phyloP scores from a whole-genome alignment of 2,888 invertebrate genomes.

The Epinotia ramella region DNA sequence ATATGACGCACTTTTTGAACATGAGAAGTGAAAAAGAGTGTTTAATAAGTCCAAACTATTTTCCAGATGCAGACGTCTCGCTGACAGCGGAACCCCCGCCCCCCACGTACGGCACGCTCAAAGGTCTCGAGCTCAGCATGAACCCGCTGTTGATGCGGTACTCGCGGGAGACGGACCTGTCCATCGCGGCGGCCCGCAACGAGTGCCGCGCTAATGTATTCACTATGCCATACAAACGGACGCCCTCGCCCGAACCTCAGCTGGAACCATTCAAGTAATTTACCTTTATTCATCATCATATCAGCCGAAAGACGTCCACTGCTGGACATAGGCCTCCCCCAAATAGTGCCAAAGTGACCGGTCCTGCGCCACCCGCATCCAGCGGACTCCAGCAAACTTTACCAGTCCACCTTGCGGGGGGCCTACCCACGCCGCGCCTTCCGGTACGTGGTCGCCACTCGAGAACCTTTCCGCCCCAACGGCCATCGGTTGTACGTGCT shows the following conservation, averaged over 20 bases:
- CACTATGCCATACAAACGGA: constrained; percentile 80
- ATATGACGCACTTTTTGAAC: too few relatives aligned
- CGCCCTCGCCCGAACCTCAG: constrained; percentile 79
- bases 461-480: too few relatives aligned
- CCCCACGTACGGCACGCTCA: constrained; percentile 92
- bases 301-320: too few relatives aligned
- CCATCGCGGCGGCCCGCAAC: constrained; percentile 92
- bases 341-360: too few relatives aligned
- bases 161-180: constrained; percentile 95
- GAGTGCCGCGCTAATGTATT: constrained; percentile 93
- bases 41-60: background rate
- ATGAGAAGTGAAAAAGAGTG: too few relatives aligned
- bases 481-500: too few relatives aligned
- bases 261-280: constrained; percentile 89
- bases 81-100: constrained; percentile 87
- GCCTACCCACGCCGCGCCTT: too few relatives aligned
- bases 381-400: too few relatives aligned
- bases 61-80: constrained; percentile 76
- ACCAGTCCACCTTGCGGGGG: too few relatives aligned
- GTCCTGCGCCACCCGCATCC: too few relatives aligned
- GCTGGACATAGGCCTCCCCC: too few relatives aligned
- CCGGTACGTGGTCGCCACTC: too few relatives aligned
- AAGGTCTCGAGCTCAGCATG: constrained; percentile 96
- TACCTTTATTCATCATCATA: background rate
- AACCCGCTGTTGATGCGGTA: constrained; percentile 96